These are phyloP conservation scores for Athalia rosae DNA, from an alignment of 2,888 invertebrate genomes.

Conservation along the genomic window DNA sequence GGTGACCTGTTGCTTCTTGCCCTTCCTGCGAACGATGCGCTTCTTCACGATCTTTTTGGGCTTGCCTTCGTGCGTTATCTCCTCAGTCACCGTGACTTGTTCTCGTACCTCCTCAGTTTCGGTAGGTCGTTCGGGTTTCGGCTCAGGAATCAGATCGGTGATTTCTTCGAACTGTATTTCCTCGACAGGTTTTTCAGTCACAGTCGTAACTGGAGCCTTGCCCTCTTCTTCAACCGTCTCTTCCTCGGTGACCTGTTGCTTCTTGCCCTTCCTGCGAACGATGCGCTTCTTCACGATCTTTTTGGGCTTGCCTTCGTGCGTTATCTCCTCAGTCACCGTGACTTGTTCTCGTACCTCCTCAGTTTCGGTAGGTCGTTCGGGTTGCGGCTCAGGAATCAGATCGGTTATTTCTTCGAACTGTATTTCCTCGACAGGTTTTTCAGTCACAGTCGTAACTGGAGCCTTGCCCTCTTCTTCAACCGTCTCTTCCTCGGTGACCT, in stretches of 20 bases:
- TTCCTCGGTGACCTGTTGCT: constrained; percentile 52
- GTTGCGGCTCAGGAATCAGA: constrained; percentile 40
- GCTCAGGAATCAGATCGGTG: neutral
- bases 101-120: constrained; percentile 63
- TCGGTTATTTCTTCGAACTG: constrained; percentile 56
- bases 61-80: constrained; percentile 69
- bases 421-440: constrained; percentile 57
- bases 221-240: constrained; percentile 59
- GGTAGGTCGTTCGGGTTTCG: constrained; percentile 58
- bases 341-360: constrained; percentile 67
- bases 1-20: constrained; percentile 72
- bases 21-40: constrained; percentile 72
- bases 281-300: constrained; percentile 50
- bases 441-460: constrained; percentile 71
- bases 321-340: constrained; percentile 55
- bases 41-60: constrained; percentile 66
- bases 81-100: constrained; percentile 68
- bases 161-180: constrained; percentile 38
- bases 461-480: constrained; percentile 74
- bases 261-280: constrained; percentile 52
- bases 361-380: constrained; percentile 52
- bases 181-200: constrained; percentile 49
- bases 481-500: constrained; percentile 71
- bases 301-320: constrained; percentile 62
- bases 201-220: constrained; percentile 53